phyloP scores from a whole-genome alignment of 2,113 vertebrate genomes.

The Oostethus manadensis region DNA sequence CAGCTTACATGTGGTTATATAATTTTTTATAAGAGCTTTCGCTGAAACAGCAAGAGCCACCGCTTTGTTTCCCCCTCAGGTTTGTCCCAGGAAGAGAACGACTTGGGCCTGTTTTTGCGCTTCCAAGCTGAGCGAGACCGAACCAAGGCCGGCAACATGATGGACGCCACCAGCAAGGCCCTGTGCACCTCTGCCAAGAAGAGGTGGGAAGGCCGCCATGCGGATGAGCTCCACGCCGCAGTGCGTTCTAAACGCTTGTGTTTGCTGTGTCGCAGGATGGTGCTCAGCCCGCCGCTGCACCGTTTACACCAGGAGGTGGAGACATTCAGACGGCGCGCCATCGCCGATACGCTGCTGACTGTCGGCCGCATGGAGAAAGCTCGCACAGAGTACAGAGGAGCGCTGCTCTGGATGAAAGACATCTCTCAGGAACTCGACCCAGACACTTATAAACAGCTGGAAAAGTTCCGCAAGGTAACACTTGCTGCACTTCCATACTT shows the following conservation, averaged over 20 bases:
- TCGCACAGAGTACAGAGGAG: conserved; percentile 77
- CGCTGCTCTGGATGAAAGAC: conserved; percentile 81
- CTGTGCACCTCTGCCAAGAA: conserved; percentile 79
- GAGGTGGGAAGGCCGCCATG: conserved; percentile 62
- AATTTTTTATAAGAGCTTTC: background rate
- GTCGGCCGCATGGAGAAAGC: conserved; percentile 79
- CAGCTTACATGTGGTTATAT: too few relatives aligned
- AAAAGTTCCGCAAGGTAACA: conserved; percentile 80
- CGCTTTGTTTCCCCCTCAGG: conserved; percentile 19
- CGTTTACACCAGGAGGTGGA: conserved; percentile 80
- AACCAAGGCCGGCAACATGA: conserved; percentile 79
- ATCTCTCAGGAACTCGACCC: conserved; percentile 80
- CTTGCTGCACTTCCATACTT: background rate
- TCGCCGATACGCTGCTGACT: conserved; percentile 77
- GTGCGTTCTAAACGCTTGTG: background rate
- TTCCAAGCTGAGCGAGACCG: conserved; percentile 76
- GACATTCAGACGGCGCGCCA: conserved; percentile 77
- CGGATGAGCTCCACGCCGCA: background rate
- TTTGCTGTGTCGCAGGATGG: conserved; percentile 59
- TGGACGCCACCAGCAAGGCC: conserved; percentile 79
- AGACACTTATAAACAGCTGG: conserved; percentile 82
- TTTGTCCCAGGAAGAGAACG: conserved; percentile 81
- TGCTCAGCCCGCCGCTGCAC: conserved; percentile 73
- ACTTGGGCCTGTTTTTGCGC: conserved; percentile 77
- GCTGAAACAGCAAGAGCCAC: background rate